phyloP scores from a whole-genome alignment of 1,140 invertebrate species.

The Orchestia grillus region DNA sequence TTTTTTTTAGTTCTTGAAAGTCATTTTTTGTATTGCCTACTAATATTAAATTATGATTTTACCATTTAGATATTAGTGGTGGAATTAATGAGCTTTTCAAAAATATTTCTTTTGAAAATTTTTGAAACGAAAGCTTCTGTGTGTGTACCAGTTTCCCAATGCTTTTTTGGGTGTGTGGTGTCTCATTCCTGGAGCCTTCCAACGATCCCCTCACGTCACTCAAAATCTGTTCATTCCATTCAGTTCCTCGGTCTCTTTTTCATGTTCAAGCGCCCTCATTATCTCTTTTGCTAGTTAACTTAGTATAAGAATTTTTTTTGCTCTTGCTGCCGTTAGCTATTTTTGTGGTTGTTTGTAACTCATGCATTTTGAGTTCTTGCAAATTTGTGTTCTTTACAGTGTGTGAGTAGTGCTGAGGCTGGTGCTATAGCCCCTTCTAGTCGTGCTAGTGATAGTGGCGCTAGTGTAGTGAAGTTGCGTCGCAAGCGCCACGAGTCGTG shows the following conservation, averaged over 20 bases:
- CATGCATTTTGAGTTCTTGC: slow-evolving; percentile 60
- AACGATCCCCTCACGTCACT: neutral
- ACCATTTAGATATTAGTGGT: neutral
- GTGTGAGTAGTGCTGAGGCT: slow-evolving; percentile 62
- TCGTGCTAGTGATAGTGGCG: slow-evolving; percentile 57
- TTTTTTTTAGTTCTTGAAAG: neutral
- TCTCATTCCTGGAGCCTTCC: neutral
- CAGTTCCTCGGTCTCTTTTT: neutral
- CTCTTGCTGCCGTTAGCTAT: neutral
- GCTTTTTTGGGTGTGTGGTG: neutral
- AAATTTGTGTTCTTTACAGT: slow-evolving; percentile 66
- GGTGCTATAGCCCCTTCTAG: slow-evolving; percentile 48
- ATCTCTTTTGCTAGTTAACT: neutral
- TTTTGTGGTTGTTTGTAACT: neutral
- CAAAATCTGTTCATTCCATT: neutral
- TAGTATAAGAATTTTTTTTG: neutral
- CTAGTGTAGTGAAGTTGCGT: slow-evolving; percentile 61
- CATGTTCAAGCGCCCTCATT: neutral
- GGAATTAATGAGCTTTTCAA: neutral
- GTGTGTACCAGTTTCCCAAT: neutral
- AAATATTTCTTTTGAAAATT: neutral
- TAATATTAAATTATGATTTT: neutral
- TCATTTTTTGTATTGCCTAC: neutral
- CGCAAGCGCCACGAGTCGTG: slow-evolving; percentile 53
- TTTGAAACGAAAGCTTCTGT: neutral